A percentile compares a stretch with the other conserved stretches of the same genome.
Evolutionary conservation across 2,888 invertebrate species (phyloP).

Genomic region (Hirtodrosophila histrioides): DNA sequence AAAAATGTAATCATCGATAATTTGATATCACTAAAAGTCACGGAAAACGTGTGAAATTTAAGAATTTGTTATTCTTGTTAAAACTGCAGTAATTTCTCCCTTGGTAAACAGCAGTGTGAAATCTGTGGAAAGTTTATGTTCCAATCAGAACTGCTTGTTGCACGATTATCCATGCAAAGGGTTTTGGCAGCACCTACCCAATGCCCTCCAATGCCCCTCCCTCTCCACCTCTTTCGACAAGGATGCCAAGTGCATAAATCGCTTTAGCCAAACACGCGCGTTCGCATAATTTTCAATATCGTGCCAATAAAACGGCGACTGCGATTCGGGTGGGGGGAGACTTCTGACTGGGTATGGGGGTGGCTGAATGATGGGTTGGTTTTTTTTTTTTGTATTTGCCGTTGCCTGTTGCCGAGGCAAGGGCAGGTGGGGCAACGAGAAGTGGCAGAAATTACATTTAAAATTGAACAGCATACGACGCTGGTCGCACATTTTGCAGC

Average conservation of each 20-base stretch:
- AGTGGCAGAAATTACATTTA: conserved; percentile 69
- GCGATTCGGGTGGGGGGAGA: neutral
- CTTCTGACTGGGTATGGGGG: neutral
- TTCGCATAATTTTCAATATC: conserved; percentile 77
- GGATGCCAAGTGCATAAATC: conserved; percentile 63
- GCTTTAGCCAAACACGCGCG: conserved; percentile 66
- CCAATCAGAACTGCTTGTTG: conserved; percentile 50
- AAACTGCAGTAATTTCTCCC: conserved; percentile 14
- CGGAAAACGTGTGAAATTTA: too few species aligned
- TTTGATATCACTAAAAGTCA: too few species aligned
- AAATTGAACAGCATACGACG: conserved; percentile 68
- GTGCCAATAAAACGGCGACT: conserved; percentile 63
- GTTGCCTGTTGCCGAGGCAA: neutral
- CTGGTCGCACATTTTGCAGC: conserved; percentile 50
- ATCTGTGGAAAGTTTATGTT: conserved; percentile 35
- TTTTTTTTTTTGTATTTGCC: too few species aligned
- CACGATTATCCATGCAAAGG: conserved; percentile 38
- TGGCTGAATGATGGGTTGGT: neutral
- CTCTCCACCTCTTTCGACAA: neutral
- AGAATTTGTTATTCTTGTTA: neutral
- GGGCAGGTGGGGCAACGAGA: neutral
- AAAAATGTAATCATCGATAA: too few species aligned
- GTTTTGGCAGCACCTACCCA: conserved; percentile 1
- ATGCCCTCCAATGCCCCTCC: neutral
- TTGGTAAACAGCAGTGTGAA: conserved; percentile 21